Base-by-base conservation (phyloP, 2,888 invertebrate genomes). In the Drosophila anceps region DNA sequence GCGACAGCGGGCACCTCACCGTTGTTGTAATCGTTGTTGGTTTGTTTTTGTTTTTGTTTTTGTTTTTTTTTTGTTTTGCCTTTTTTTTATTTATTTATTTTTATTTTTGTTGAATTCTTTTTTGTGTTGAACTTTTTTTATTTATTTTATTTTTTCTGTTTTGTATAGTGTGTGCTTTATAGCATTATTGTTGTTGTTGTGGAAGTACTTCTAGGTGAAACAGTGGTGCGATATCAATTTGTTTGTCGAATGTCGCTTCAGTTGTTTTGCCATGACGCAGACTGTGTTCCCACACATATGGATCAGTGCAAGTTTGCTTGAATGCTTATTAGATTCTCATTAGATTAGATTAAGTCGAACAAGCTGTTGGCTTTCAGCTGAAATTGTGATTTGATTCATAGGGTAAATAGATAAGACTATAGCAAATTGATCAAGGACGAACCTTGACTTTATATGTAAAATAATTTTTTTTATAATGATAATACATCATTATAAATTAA, bases 1-100 rank as follows among this genome's bases (percentile, higher is more conserved):
- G 48, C 51, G n/a, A 13, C 53, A 20, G 51, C 51, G 51, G 55
- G 54, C 64, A 72, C 68, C 66, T 76, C 69, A 79, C 59, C 57
- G 76, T 77, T 83, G 83, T 66, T 86, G 83, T 80, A 82, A 87
- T 83, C 81, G 79, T 43, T 62, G 68, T 73, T 71, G 44, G 2
- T n/a, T n/a, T n/a, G n/a, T n/a, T n/a, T n/a, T 61, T 55, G 29
- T 15, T 53, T 10, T 31, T 60, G 74, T 35, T 64, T 61, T 73
- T 73, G 31, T 60, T 82, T 68, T 65, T 20, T 20, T 44, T 39
- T 54, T 72, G 24, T 8, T 51, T 74, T 44, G 37, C 48, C 29
- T 39, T 37, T 55, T 46, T 37, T 44, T 44, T 48, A 48, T 48
- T 61, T 54, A 18, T 62, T 60, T 58, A 39, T 58, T 64, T 76